Evolutionary conservation across 2,888 invertebrate genomes (phyloP), one percentile per base, ranked within the genome.

Genomic region (Meta bourneti): DNA sequence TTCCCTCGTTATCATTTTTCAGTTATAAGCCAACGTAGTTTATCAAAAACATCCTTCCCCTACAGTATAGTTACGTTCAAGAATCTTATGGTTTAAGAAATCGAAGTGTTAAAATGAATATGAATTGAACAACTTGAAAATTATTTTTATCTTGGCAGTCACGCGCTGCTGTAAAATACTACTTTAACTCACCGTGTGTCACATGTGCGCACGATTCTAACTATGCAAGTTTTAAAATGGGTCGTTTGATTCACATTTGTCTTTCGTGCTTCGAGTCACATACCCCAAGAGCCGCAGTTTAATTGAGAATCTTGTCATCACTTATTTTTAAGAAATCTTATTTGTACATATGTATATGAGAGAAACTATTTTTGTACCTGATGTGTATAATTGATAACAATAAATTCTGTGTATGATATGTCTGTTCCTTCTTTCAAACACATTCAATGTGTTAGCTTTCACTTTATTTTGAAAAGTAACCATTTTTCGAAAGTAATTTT

Each of bases 311-410:
- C 52, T 77, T 34, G 20, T 85, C 34, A 80, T 54, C 52, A 71
- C 8, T 89, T 70, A n/a, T 71, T 75, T 89, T 81, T 16, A 8
- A 34, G 9, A 77, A 72, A 16, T 52, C 69, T 89, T 89, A 77
- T 87, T 79, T 91, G 88, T 88, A 91, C 69, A 91, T 91, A 88
- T 91, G 88, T 88, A 91, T 16, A 88, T 88, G 79, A 87, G 91
- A 91, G 91, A 91, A 88, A 74, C 52, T 91, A 91, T 91, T 91
- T 91, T 91, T 91, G 70, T 91, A 91, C 91, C 84, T 83, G 70
- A 86, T 87, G 83, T 91, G 91, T 88, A 88, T 79, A 91, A 91
- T 88, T 61, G 72, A 87, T 86, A 72, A 91, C 80, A 91, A 91
- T 91, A 91, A 91, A 91, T 84, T 91, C 88, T 84, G 88, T 91